phyloP scores from a whole-genome alignment of 2,113 vertebrate species.

The Columba janthina region DNA sequence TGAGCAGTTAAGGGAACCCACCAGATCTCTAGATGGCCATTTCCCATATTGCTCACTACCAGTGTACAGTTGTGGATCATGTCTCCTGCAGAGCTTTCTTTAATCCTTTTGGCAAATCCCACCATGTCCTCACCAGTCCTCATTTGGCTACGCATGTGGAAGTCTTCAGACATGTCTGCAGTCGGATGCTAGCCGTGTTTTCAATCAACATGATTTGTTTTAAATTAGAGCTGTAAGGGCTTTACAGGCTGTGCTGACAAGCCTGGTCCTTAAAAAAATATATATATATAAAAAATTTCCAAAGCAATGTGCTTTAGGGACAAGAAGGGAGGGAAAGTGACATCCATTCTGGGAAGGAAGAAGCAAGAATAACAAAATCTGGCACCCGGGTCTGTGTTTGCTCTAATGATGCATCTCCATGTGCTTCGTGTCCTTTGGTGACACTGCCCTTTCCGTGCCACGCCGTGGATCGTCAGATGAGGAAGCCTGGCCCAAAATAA shows the following conservation, averaged over 20 bases:
- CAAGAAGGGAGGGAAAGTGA: conserved; percentile 17
- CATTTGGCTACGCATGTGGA: conserved; percentile 10
- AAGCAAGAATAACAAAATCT: conserved; percentile 23
- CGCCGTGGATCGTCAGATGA: neutral
- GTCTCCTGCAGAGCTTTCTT: neutral
- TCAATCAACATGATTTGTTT: conserved; percentile 45
- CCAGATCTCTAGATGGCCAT: neutral
- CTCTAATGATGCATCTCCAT: neutral
- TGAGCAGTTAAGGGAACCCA: neutral
- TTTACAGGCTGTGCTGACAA: conserved; percentile 17
- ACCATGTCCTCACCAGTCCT: conserved; percentile 24
- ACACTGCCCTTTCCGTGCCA: conserved; percentile 35
- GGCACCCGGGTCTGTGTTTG: conserved; percentile 28
- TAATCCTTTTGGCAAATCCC: neutral
- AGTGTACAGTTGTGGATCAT: neutral
- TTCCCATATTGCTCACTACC: neutral
- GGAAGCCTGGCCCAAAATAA: conserved; percentile 52
- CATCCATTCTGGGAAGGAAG: conserved; percentile 26
- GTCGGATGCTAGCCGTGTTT: conserved; percentile 27
- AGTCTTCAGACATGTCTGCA: conserved; percentile 51
- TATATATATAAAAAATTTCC: neutral
- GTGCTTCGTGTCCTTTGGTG: conserved; percentile 10
- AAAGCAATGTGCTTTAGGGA: conserved; percentile 4
- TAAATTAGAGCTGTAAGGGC: conserved; percentile 38
- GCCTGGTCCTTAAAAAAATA: neutral